Conservation (phyloP, 1,140 invertebrate genomes). For the Leptinotarsa texana region DNA sequence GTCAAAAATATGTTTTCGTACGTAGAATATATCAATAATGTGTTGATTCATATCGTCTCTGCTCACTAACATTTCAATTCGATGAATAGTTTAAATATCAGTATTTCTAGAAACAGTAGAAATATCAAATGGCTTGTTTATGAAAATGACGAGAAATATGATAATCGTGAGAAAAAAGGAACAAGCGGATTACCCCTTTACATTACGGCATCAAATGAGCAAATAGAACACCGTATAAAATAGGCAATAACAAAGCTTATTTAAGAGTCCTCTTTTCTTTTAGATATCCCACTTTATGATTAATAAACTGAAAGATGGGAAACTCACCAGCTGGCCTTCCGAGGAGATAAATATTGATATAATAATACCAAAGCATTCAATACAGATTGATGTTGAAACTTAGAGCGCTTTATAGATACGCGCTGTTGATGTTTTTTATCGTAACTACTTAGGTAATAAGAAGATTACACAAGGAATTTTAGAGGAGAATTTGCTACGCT, state of each 20-base stretch:
- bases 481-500: neutral
- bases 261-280: conserved; percentile 6
- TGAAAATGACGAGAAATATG: no score
- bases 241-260: conserved; percentile 10
- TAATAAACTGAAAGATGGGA: conserved; percentile 31
- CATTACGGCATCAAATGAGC: neutral
- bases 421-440: conserved; percentile 25
- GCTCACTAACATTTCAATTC: no score
- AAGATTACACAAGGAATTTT: conserved; percentile 19
- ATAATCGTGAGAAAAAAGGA: neutral
- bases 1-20: no score
- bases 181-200: neutral
- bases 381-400: conserved; percentile 31
- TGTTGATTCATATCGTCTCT: no score
- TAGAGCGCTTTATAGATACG: conserved; percentile 20
- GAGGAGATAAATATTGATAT: conserved; percentile 30
- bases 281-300: conserved; percentile 21
- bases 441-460: conserved; percentile 24
- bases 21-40: no score
- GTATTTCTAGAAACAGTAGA: no score
- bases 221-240: conserved; percentile 2
- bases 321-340: conserved; percentile 19
- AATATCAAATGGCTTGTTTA: no score
- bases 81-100: no score
- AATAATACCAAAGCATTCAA: conserved; percentile 27